phyloP scores from a whole-genome alignment of 2,888 invertebrate species.

The Thecocarcelia acutangulata region DNA sequence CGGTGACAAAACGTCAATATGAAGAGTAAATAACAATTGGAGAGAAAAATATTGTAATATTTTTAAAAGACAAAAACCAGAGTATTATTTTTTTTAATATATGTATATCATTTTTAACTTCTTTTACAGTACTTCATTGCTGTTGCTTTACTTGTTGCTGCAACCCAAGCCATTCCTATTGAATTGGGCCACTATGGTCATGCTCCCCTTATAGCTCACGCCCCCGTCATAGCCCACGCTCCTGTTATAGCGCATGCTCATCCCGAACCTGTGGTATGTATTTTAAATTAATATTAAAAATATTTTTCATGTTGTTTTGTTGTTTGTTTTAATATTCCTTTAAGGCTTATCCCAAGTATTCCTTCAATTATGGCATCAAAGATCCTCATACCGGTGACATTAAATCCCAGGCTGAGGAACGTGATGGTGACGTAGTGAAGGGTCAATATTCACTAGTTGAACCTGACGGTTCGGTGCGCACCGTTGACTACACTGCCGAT shows the following conservation, averaged over 20 bases:
- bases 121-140: slow-evolving; percentile 78
- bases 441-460: slow-evolving; percentile 84
- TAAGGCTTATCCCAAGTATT: slow-evolving; percentile 87
- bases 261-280: slow-evolving; percentile 62
- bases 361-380: slow-evolving; percentile 87
- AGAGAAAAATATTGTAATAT: too few species aligned
- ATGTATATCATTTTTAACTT: background rate
- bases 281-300: background rate
- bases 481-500: slow-evolving; percentile 87
- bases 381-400: slow-evolving; percentile 88
- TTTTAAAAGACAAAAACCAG: too few species aligned
- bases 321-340: slow-evolving; percentile 52
- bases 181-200: slow-evolving; percentile 80
- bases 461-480: slow-evolving; percentile 82
- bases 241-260: slow-evolving; percentile 75
- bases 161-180: slow-evolving; percentile 79
- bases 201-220: slow-evolving; percentile 75
- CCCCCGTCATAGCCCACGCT: slow-evolving; percentile 73
- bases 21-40: too few species aligned
- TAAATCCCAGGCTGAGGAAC: slow-evolving; percentile 86
- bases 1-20: too few species aligned
- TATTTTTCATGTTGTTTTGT: slow-evolving; percentile 4
- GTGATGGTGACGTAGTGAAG: slow-evolving; percentile 88
- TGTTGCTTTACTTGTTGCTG: slow-evolving; percentile 78
- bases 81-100: too few species aligned